Percentiles rank a stretch among this genome's conserved stretches.
phyloP scores from a whole-genome alignment of 1,140 invertebrate genomes.

The Danaus plexippus region DNA sequence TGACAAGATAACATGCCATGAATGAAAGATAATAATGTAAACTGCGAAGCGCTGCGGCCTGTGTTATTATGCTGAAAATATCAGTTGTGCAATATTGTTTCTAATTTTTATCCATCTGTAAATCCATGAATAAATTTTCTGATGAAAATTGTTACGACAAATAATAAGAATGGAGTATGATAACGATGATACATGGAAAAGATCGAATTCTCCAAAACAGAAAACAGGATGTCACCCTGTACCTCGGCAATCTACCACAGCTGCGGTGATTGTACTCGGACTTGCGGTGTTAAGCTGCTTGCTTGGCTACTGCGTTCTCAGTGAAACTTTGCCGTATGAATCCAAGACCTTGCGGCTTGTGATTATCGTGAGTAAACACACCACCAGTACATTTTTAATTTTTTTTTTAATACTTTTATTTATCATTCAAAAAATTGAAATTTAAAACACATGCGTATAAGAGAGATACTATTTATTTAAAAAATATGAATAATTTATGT shows the following conservation, averaged over 20 bases:
- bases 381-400: slow-evolving; percentile 5
- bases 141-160: neutral
- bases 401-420: slow-evolving; percentile 13
- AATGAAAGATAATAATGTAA: no score
- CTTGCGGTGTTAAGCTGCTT: slow-evolving; percentile 61
- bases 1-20: no score
- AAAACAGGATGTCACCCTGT: slow-evolving; percentile 38
- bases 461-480: no score
- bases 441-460: no score
- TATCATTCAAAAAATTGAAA: no score
- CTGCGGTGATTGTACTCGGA: slow-evolving; percentile 53
- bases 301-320: slow-evolving; percentile 59
- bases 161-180: slow-evolving; percentile 53
- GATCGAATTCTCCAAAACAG: slow-evolving; percentile 36
- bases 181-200: slow-evolving; percentile 56
- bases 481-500: no score
- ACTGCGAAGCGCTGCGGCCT: no score
- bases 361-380: slow-evolving; percentile 55
- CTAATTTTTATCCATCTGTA: no score
- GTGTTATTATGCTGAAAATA: no score
- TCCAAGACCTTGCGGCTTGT: slow-evolving; percentile 62
- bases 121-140: no score
- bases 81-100: no score
- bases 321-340: slow-evolving; percentile 55
- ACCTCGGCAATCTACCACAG: slow-evolving; percentile 45